Conservation (phyloP, 1,140 invertebrate species). For the Penaeus chinensis region DNA sequence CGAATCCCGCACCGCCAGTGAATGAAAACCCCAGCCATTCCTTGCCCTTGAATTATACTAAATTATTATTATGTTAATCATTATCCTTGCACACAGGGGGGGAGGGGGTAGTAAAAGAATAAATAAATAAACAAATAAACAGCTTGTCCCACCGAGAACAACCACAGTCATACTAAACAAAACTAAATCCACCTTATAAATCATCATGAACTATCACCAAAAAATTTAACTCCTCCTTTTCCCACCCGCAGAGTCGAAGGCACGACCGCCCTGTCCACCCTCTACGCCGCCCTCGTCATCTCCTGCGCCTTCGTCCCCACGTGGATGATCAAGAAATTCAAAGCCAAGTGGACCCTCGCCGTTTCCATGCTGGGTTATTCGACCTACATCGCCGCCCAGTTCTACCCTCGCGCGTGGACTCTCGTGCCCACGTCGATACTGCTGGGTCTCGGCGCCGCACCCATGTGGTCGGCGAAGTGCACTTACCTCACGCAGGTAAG, state of each 20-base stretch:
- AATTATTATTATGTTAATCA: no score
- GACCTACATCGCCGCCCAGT: constrained; percentile 93
- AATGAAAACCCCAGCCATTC: no score
- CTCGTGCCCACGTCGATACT: constrained; percentile 88
- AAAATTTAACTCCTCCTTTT: background rate
- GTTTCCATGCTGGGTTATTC: constrained; percentile 92
- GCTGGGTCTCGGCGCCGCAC: constrained; percentile 90
- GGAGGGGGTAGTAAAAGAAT: no score
- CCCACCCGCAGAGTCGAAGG: constrained; percentile 39
- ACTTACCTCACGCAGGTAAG: constrained; percentile 88
- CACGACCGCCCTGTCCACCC: constrained; percentile 75
- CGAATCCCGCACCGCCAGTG: no score
- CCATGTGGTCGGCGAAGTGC: constrained; percentile 96
- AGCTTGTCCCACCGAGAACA: no score
- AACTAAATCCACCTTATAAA: no score
- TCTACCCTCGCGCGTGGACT: constrained; percentile 89
- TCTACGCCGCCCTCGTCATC: constrained; percentile 89
- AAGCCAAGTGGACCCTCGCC: constrained; percentile 95
- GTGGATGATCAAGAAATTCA: constrained; percentile 87
- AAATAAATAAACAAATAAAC: no score
- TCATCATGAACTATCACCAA: no score
- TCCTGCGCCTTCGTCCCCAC: constrained; percentile 95
- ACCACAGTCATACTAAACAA: no score
- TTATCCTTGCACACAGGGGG: no score
- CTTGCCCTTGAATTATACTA: no score